Evolutionary conservation across 1,140 invertebrate species (phyloP), one percentile per base, ranked within the genome.

Genomic region (Acromyrmex echinatior): DNA sequence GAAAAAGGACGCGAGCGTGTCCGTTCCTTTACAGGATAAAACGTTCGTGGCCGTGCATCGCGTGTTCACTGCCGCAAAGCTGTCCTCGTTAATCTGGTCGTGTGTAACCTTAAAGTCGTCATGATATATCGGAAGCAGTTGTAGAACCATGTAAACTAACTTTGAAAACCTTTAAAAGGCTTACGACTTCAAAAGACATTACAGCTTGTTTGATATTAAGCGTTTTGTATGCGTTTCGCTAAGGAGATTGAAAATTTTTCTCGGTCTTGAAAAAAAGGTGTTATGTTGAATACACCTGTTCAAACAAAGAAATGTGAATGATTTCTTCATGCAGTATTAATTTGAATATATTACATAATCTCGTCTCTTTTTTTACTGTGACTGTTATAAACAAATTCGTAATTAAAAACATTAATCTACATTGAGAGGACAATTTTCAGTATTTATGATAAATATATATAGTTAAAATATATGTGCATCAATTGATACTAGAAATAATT

Each of bases 1-100:
- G 25, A 35, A 63, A 76, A 84, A 74, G 68, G 62, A 31, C 66
- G 56, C 56, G 70, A 74, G 80, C 58, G 56, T 84, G 70, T 76
- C 56, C 70, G 56, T 70, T 45, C 39, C 25, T 76, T 76, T n/a
- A 53, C 80, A 68, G 73, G 80, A 74, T 82, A 82, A 82, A 82
- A 82, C 80, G 53, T 74, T 74, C 53, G 80, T 82, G 68, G 80
- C 16, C 56, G 68, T 74, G 80, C 68, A 84, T 84, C n/a, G 80
- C 80, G 68, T 84, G 80, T 21, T 82, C 45, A 28, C 39, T 31
- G 49, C 56, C 51, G 21, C 25, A 16, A 35, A 73, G 66, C 80
- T 84, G 70, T 84, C 58, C 70, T 76, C 68, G 56, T 76, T 84
- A 84, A 84, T 84, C 80, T 62, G 70, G 70, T 45, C 70, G 80